Percentiles rank a stretch among this genome's conserved stretches.
phyloP scores from a whole-genome alignment of 2,113 vertebrate species.

The Proteles cristata region DNA sequence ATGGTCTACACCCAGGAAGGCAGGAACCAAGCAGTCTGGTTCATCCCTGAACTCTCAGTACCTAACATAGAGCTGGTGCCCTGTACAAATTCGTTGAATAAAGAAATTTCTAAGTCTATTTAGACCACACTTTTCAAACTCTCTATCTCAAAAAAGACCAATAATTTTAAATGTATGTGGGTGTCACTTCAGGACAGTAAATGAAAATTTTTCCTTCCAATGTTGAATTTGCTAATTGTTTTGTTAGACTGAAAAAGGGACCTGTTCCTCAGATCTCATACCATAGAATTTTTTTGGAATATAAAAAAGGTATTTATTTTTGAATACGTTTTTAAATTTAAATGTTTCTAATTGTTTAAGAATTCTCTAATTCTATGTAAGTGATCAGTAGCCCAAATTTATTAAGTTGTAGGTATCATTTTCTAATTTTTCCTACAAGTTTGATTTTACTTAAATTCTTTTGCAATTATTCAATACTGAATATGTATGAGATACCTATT shows the following conservation, averaged over 20 bases:
- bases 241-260: neutral
- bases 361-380: neutral
- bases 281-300: neutral
- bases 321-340: neutral
- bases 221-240: neutral
- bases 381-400: neutral
- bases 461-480: slow-evolving; percentile 8
- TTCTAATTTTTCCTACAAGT: neutral
- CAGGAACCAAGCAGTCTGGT: neutral
- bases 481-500: neutral
- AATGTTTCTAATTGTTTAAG: neutral
- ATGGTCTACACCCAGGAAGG: neutral
- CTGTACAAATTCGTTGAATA: neutral
- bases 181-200: neutral
- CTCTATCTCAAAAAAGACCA: neutral
- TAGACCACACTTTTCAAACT: neutral
- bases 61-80: neutral
- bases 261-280: neutral
- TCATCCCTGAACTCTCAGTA: neutral
- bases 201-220: neutral
- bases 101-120: neutral
- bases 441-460: slow-evolving; percentile 27
- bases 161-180: neutral
- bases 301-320: neutral
- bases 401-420: neutral